Base-by-base conservation (phyloP, 2,888 invertebrate species). In the Trissoscelio sp. region DNA sequence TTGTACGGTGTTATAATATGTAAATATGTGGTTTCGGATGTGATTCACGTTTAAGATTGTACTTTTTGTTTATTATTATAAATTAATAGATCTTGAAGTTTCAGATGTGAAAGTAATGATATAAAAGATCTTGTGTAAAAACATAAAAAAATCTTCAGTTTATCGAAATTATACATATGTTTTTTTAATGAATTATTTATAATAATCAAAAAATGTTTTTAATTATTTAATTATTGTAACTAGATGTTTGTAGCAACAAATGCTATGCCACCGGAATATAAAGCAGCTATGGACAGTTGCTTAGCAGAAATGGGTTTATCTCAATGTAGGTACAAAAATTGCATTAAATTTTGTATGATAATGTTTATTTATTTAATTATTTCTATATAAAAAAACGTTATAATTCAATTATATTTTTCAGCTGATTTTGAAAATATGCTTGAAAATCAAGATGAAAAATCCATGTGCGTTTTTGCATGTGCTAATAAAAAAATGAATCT, bases 341-440 rank as follows among this genome's bases (percentile, higher is more conserved):
- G n/a, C n/a, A n/a, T n/a, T n/a, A n/a, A n/a, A n/a, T n/a, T n/a
- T n/a, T n/a, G n/a, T n/a, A n/a, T n/a, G n/a, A n/a, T n/a, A n/a
- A n/a, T n/a, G n/a, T n/a, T n/a, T n/a, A n/a, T n/a, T n/a, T n/a
- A n/a, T n/a, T n/a, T n/a, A n/a, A n/a, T n/a, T n/a, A n/a, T n/a
- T n/a, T 28, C 28, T 6, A 28, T 28, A 28, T 28, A 28, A 28
- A 28, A 28, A 31, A n/a, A n/a, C n/a, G n/a, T n/a, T n/a, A n/a
- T n/a, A n/a, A n/a, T n/a, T n/a, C n/a, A n/a, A n/a, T n/a, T n/a
- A n/a, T n/a, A n/a, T n/a, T n/a, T 60, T 46, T 4, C 18, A 62
- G 62, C 46, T 5, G 62, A 62, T 3, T 62, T 62, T 20, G 9
- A 7, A 16, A 11, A 46, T 39, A 46, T 62, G 62, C n/a, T 62